Conservation (phyloP, 2,113 vertebrate genomes). For the Columba janthina region DNA sequence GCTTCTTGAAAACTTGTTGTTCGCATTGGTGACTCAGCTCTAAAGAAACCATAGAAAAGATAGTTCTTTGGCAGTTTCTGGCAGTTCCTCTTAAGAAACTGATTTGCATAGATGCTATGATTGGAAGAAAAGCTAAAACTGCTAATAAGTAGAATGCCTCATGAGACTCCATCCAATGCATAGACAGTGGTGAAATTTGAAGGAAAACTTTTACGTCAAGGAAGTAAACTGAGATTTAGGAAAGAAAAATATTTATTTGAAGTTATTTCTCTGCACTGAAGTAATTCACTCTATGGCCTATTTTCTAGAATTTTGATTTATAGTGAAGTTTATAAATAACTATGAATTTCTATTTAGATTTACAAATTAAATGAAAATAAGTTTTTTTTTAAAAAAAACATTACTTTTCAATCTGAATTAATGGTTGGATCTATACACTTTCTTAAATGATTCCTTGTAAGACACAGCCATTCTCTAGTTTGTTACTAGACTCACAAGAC, state of each 20-base stretch:
- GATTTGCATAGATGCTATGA: not conserved
- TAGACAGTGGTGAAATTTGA: not conserved
- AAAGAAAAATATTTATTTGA: not conserved
- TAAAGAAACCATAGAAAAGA: not conserved
- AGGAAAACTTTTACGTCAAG: not conserved
- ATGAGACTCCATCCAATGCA: not conserved
- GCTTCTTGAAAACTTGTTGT: slow-evolving; percentile 8
- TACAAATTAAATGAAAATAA: not conserved
- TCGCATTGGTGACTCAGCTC: not conserved
- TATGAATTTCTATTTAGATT: not conserved
- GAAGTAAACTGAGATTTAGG: not conserved
- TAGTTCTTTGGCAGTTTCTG: not conserved
- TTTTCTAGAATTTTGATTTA: not conserved
- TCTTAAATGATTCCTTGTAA: not conserved
- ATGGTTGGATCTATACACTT: not conserved
- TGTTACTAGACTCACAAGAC: not conserved
- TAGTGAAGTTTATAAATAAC: not conserved
- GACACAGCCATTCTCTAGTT: not conserved
- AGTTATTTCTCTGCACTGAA: not conserved
- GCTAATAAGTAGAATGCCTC: not conserved
- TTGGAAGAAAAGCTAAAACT: not conserved
- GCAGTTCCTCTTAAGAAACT: not conserved
- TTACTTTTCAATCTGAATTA: not conserved
- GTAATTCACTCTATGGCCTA: not conserved
- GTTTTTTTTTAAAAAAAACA: not conserved